Evolutionary conservation across 2,113 vertebrate genomes (phyloP).

Genomic region (Tiliqua scincoides): DNA sequence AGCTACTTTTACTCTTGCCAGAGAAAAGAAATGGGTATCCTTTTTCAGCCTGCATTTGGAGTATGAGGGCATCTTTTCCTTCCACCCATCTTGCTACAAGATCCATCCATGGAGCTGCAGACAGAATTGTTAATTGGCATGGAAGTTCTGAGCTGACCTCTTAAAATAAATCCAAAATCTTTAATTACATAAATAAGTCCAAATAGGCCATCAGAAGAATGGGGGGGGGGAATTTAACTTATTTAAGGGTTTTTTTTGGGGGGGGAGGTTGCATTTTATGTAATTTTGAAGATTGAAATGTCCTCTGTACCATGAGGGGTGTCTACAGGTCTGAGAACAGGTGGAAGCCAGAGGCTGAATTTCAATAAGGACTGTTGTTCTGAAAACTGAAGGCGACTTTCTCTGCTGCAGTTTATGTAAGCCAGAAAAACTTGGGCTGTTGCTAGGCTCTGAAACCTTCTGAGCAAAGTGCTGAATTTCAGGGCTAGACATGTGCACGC

Average conservation of each 20-base stretch:
- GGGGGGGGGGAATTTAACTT: not conserved
- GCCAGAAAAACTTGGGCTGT: conserved; percentile 23
- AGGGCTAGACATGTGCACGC: not conserved
- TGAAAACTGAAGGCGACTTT: conserved; percentile 37
- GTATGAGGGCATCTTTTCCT: not conserved
- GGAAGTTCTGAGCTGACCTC: not conserved
- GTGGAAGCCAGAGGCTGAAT: not conserved
- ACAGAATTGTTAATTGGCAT: not conserved
- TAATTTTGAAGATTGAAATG: not conserved
- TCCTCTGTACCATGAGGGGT: not conserved
- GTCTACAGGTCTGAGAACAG: not conserved
- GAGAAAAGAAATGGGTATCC: too few relatives aligned
- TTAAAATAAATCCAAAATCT: not conserved
- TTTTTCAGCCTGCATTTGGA: not conserved
- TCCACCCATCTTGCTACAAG: not conserved
- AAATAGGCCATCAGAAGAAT: not conserved
- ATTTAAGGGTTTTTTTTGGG: too few relatives aligned
- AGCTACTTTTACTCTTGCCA: too few relatives aligned
- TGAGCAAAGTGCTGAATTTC: not conserved
- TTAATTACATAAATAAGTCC: not conserved
- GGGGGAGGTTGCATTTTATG: not conserved
- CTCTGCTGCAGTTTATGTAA: conserved; percentile 39
- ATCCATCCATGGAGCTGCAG: not conserved
- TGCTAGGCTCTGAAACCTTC: not conserved
- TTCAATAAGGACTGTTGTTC: conserved; percentile 20